Evolutionary conservation across 2,797 vertebrate genomes (phyloP).

Genomic region (Cyprinella venusta): DNA sequence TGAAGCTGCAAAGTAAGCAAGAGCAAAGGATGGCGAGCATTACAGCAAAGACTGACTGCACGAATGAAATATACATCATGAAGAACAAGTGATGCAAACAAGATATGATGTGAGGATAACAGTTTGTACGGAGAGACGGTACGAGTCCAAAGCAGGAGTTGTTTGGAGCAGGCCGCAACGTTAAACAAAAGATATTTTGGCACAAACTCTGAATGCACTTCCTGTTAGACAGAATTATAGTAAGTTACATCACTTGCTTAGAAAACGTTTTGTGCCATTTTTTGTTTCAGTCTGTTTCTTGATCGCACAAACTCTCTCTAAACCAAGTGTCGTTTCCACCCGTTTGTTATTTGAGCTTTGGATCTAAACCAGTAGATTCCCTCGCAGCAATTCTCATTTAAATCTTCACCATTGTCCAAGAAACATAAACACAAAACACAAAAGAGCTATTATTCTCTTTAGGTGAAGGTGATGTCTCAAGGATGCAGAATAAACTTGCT

Average conservation of each 20-base stretch:
- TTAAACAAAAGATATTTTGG: neutral
- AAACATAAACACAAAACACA: constrained; percentile 70
- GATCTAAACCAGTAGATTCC: constrained; percentile 76
- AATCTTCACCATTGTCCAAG: constrained; percentile 77
- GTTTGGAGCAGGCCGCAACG: neutral
- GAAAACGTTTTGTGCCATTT: constrained; percentile 5
- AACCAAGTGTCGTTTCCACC: constrained; percentile 57
- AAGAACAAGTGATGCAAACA: constrained; percentile 41
- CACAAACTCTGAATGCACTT: neutral
- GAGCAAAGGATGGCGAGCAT: constrained; percentile 28
- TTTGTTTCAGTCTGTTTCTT: neutral
- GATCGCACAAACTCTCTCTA: neutral
- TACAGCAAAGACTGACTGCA: constrained; percentile 38
- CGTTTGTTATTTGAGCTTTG: constrained; percentile 73
- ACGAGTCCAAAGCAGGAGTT: constrained; percentile 2
- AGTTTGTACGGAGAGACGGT: neutral
- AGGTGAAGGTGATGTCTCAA: constrained; percentile 46
- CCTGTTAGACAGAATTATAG: constrained; percentile 2
- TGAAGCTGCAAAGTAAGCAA: constrained; percentile 55
- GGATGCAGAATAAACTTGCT: constrained; percentile 33
- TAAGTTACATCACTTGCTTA: neutral
- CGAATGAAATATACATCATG: constrained; percentile 18
- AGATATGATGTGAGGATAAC: constrained; percentile 34
- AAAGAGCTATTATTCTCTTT: constrained; percentile 50
- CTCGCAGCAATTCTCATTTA: constrained; percentile 78